Conservation (phyloP, 2,888 invertebrate genomes). For the Lasioglossum figueresi region DNA sequence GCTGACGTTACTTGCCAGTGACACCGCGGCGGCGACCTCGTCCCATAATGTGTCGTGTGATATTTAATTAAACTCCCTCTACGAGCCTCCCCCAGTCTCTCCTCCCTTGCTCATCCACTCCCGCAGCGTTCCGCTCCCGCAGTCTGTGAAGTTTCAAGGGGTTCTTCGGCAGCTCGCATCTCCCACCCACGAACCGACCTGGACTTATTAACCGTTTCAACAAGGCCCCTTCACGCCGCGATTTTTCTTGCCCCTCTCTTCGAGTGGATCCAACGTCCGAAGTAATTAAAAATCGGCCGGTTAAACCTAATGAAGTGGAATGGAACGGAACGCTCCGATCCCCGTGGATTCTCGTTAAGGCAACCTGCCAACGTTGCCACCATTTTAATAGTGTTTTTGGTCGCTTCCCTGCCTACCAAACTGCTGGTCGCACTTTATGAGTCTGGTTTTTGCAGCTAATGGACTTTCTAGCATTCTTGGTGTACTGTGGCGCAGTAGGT, state of each 20-base stretch:
- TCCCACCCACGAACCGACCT: conserved; percentile 40
- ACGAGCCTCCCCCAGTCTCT: conserved; percentile 19
- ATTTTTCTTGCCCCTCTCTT: conserved; percentile 59
- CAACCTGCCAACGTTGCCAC: conserved; percentile 14
- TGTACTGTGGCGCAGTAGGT: background rate
- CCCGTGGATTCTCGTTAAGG: conserved; percentile 37
- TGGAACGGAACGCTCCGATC: conserved; percentile 17
- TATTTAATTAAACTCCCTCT: conserved; percentile 79
- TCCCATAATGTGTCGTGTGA: conserved; percentile 78
- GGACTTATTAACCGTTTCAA: conserved; percentile 77
- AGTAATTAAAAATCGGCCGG: conserved; percentile 63
- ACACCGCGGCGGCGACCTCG: conserved; percentile 56
- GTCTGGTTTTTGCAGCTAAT: background rate
- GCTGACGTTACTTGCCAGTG: conserved; percentile 70
- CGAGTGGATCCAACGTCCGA: conserved; percentile 31
- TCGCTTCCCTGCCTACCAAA: background rate
- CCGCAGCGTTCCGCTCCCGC: conserved; percentile 63
- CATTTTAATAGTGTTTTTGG: background rate
- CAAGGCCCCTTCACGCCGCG: conserved; percentile 53
- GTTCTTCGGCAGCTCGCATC: conserved; percentile 61
- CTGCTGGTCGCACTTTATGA: background rate
- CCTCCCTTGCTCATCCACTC: conserved; percentile 39
- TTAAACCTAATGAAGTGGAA: conserved; percentile 58
- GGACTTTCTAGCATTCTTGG: background rate
- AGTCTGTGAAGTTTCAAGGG: conserved; percentile 80